A percentile compares a stretch with the other conserved stretches of the same genome.
phyloP scores from a whole-genome alignment of 2,888 invertebrate species.

The Geophilus truncorum region DNA sequence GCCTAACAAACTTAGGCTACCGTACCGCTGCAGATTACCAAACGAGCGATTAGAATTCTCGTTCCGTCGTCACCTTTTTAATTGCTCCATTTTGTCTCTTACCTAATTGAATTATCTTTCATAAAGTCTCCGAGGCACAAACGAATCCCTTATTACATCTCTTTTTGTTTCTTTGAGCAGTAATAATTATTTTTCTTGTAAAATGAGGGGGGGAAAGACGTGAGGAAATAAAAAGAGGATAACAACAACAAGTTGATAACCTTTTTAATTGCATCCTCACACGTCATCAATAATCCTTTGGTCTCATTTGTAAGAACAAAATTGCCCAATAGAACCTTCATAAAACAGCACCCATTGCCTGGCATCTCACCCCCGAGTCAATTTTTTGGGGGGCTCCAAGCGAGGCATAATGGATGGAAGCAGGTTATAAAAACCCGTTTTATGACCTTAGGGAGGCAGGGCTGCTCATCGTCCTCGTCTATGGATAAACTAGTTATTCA shows the following conservation, averaged over 20 bases:
- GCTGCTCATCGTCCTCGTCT: constrained; percentile 19
- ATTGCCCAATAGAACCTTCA: constrained; percentile 11
- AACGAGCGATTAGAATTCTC: background rate
- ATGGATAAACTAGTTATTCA: constrained; percentile 27
- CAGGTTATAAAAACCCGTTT: constrained; percentile 24
- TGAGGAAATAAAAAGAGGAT: background rate
- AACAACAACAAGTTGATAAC: background rate
- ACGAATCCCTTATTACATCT: background rate
- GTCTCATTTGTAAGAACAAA: constrained; percentile 3
- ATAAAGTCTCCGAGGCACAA: background rate
- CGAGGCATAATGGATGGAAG: constrained; percentile 22
- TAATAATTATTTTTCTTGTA: background rate
- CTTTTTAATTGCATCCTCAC: background rate
- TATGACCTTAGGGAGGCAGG: constrained; percentile 8
- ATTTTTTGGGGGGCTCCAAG: constrained; percentile 27
- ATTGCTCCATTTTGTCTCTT: background rate
- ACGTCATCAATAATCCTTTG: constrained; percentile 24
- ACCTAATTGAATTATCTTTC: background rate
- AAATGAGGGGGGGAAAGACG: background rate
- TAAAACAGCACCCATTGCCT: constrained; percentile 21
- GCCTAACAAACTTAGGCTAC: too few relatives aligned
- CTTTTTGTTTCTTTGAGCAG: background rate
- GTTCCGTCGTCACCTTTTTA: background rate
- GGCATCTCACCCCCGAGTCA: constrained; percentile 15
- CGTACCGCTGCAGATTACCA: background rate